Evolutionary conservation across 2,888 invertebrate genomes (phyloP).

Genomic region (Argynnis bischoffii): DNA sequence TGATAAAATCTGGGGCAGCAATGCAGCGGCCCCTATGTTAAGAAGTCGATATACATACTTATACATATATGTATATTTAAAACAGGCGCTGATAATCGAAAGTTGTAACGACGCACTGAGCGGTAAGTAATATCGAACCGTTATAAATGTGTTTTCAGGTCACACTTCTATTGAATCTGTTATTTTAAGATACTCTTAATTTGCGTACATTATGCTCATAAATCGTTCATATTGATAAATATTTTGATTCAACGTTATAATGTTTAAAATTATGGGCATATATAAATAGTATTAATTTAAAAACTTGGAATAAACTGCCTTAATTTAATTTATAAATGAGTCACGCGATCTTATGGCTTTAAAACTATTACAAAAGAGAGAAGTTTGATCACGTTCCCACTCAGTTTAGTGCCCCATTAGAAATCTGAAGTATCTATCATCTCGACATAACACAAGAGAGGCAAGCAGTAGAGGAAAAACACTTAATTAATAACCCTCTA

Average conservation of each 20-base stretch:
- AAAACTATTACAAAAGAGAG: constrained; percentile 17
- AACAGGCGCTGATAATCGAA: constrained; percentile 40
- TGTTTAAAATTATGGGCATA: no score
- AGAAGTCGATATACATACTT: constrained; percentile 22
- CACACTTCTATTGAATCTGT: constrained; percentile 29
- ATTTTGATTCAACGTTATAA: no score
- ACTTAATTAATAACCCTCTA: constrained; percentile 25
- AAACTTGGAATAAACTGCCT: background rate
- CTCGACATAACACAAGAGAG: constrained; percentile 31
- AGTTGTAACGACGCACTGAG: constrained; percentile 38
- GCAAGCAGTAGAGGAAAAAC: constrained; percentile 27
- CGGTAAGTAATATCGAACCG: constrained; percentile 40
- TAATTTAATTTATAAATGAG: background rate
- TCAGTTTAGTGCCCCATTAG: constrained; percentile 30
- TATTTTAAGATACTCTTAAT: background rate
- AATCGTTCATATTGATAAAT: background rate
- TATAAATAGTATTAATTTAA: no score
- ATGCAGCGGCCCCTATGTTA: constrained; percentile 17
- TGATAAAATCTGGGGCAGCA: constrained; percentile 27
- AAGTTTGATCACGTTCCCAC: constrained; percentile 24
- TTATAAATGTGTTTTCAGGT: constrained; percentile 42
- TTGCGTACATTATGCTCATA: background rate
- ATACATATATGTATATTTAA: constrained; percentile 4
- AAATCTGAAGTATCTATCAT: constrained; percentile 31
- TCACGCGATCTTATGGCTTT: constrained; percentile 1